A percentile compares a stretch with the other conserved stretches of the same genome.
Evolutionary conservation across 2,113 vertebrate species (phyloP).

Genomic region (Clarias macrocephalus): DNA sequence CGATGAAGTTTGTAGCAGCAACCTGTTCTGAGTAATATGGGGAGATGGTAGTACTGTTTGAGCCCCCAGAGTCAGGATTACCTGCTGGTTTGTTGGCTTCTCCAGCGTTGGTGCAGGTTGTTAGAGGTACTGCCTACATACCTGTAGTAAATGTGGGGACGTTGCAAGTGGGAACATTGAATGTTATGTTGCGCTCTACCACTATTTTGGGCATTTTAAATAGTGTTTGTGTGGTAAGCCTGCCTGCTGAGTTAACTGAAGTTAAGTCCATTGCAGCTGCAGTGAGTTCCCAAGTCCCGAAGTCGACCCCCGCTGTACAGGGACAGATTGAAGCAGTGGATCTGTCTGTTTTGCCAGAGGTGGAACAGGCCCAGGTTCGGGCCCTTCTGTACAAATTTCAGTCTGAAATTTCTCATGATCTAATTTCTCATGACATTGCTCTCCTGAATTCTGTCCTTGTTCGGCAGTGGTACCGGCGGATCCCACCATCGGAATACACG

Average conservation of each 20-base stretch:
- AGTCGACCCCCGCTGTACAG: neutral
- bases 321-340: neutral
- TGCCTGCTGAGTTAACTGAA: neutral
- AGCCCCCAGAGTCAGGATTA: neutral
- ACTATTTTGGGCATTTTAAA: neutral
- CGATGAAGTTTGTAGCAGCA: neutral
- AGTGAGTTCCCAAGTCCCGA: neutral
- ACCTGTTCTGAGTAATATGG: constrained; percentile 4
- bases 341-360: neutral
- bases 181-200: constrained; percentile 5
- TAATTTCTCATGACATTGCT: no score
- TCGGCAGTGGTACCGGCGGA: no score
- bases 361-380: no score
- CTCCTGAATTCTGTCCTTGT: no score
- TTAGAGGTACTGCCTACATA: neutral
- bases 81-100: constrained; percentile 28
- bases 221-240: neutral
- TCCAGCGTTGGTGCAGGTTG: neutral
- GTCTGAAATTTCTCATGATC: no score
- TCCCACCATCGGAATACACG: no score
- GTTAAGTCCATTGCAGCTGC: neutral
- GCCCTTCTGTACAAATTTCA: no score
- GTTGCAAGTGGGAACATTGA: neutral
- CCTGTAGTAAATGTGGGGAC: constrained; percentile 20
- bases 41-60: neutral